Percentiles rank a stretch among this genome's conserved stretches.
phyloP scores from a whole-genome alignment of 2,797 vertebrate species.

The Mionectes olivaceus region DNA sequence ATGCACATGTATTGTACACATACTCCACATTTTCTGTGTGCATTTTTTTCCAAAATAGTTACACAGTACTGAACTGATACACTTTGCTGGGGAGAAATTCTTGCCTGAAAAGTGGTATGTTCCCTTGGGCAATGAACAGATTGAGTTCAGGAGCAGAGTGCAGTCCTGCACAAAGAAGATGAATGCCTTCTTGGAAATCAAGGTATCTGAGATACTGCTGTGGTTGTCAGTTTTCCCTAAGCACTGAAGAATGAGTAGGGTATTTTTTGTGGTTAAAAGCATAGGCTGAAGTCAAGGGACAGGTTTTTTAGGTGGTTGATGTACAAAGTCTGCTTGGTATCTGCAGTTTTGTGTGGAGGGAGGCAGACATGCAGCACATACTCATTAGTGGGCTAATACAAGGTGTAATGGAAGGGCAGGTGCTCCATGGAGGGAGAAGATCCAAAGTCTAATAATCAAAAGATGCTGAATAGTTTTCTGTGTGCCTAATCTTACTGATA shows the following conservation, averaged over 20 bases:
- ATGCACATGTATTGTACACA: not conserved
- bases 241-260: not conserved
- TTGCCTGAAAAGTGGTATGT: not conserved
- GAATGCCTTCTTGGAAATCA: not conserved
- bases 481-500: not conserved
- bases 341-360: not conserved
- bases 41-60: not conserved
- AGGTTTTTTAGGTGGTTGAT: not conserved
- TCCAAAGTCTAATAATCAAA: not conserved
- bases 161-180: not conserved
- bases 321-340: not conserved
- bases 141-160: not conserved
- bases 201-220: not conserved
- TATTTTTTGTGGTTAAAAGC: not conserved
- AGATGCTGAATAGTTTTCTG: not conserved
- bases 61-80: not conserved
- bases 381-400: not conserved
- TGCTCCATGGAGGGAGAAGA: not conserved
- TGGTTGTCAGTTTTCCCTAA: not conserved
- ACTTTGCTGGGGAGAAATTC: not conserved
- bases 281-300: not conserved
- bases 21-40: not conserved
- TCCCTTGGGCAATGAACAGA: not conserved
- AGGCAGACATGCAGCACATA: not conserved
- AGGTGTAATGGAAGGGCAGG: not conserved